Evolutionary conservation across 2,797 vertebrate species (phyloP).

Genomic region (Graptemys geographica): DNA sequence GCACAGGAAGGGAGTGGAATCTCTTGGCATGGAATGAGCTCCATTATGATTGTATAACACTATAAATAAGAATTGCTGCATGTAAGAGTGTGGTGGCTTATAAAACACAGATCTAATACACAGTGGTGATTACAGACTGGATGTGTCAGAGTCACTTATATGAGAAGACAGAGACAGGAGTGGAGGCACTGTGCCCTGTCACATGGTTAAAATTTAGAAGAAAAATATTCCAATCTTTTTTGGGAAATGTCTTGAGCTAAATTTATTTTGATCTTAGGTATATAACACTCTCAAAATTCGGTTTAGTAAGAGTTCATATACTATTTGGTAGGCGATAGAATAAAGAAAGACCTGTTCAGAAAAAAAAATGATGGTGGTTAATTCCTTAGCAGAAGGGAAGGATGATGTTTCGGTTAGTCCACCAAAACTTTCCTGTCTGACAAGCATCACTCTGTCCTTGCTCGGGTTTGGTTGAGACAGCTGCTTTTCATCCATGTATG

Average conservation of each 20-base stretch:
- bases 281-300: neutral
- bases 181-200: neutral
- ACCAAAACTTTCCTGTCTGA: conserved; percentile 30
- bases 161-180: neutral
- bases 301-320: neutral
- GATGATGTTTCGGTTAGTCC: neutral
- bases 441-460: neutral
- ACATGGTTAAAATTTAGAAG: neutral
- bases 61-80: neutral
- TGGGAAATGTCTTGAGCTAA: neutral
- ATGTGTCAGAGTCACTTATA: neutral
- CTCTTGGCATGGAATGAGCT: neutral
- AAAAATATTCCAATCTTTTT: neutral
- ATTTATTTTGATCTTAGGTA: neutral
- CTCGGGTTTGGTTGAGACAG: neutral
- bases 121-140: neutral
- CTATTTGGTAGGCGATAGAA: neutral
- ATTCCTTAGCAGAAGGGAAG: neutral
- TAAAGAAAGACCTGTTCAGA: neutral
- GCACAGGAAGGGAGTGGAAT: neutral
- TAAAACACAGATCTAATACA: neutral
- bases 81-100: neutral
- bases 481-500: neutral
- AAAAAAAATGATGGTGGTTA: neutral
- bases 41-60: neutral